Base-by-base conservation (phyloP, 2,113 vertebrate species). In the Pelusios castaneus region DNA sequence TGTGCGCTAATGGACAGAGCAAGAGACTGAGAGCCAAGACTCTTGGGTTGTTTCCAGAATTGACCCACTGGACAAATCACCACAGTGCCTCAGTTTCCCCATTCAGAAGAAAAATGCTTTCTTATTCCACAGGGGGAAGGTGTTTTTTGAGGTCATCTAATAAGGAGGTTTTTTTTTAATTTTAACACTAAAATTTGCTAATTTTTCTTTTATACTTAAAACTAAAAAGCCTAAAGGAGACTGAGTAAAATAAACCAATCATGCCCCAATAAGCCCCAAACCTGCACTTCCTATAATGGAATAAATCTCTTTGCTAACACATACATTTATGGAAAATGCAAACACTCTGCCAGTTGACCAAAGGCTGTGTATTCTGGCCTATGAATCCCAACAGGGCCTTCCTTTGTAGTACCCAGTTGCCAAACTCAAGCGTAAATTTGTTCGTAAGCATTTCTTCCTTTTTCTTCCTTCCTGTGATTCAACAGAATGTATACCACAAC, bases 151-250 rank as follows among this genome's bases (percentile, higher is more conserved):
- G 5, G n/a, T n/a, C n/a, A n/a, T n/a, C n/a, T n/a, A n/a, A n/a
- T n/a, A n/a, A n/a, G n/a, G n/a, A n/a, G n/a, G n/a, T n/a, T 7
- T 8, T 1, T 12, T 84, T 84, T 38, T 80, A 41, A 89, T 70
- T 2, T 21, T 3, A 47, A 9, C 4, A 24, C 0, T 54, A 24
- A 5, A 43, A 67, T 67, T 10, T 27, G 4, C 25, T 5, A 4
- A 51, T 82, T 76, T 88, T 47, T 21, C 12, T 87, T 51, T 55
- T 89, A 5, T 6, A 41, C 56, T 70, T 92, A 76, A 31, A 88
- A 75, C 78, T 10, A 19, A 75, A n/a, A 0, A 38, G 10, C 78
- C 92, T 75, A 75, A 43, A 43, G 21, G 70, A 54, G 63, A 22
- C 0, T 1, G 86, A 88, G 75, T 2, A 6, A 79, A 43, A 5